A percentile compares a stretch with the other conserved stretches of the same genome.
phyloP scores from a whole-genome alignment of 1,140 invertebrate species.

The Diorhabda carinulata region DNA sequence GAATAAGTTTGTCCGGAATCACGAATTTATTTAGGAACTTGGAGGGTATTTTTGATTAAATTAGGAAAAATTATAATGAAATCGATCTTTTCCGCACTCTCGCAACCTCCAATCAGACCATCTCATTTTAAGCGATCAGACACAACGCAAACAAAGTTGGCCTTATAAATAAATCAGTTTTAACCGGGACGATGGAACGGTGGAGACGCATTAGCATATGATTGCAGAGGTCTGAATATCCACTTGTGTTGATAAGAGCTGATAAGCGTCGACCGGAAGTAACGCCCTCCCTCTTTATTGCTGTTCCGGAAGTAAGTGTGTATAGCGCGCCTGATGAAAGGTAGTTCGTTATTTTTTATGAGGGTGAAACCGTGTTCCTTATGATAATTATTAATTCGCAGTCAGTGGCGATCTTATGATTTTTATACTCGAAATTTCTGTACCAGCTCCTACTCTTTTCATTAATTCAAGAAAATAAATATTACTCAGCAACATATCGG shows the following conservation, averaged over 20 bases:
- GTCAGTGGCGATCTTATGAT: background rate
- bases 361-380: slow-evolving; percentile 12
- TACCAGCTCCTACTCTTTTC: background rate
- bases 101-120: background rate
- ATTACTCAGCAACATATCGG: background rate
- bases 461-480: no score
- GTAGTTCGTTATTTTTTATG: slow-evolving; percentile 36
- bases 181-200: slow-evolving; percentile 3
- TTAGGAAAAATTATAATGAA: background rate
- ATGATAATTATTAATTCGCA: background rate
- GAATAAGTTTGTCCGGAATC: background rate
- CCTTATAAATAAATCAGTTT: slow-evolving; percentile 35
- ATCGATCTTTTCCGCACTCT: slow-evolving; percentile 1
- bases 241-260: slow-evolving; percentile 34
- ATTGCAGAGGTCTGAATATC: slow-evolving; percentile 32
- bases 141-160: slow-evolving; percentile 21
- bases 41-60: background rate
- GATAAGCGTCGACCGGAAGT: slow-evolving; percentile 34
- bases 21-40: background rate
- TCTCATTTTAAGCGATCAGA: slow-evolving; percentile 7
- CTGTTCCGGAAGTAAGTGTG: slow-evolving; percentile 33
- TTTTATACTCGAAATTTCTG: background rate
- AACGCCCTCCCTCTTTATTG: slow-evolving; percentile 35
- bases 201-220: slow-evolving; percentile 31
- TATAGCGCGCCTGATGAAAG: slow-evolving; percentile 36